A percentile compares a stretch with the other conserved stretches of the same genome.
Conservation (phyloP, 2,113 vertebrate species). For the Neogale vison region DNA sequence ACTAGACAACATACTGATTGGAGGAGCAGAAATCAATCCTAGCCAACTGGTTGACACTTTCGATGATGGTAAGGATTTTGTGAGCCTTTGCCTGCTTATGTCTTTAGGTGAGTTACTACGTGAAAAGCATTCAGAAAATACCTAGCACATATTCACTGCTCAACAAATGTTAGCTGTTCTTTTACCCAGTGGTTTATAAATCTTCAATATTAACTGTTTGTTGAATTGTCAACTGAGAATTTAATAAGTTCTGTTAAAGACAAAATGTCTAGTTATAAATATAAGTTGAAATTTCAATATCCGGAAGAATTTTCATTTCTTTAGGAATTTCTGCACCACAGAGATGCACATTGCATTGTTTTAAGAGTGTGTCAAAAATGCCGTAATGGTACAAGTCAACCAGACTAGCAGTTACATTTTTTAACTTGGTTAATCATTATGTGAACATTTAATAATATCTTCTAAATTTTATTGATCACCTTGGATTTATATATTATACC, state of each 20-base stretch:
- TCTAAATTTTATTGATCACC: background rate
- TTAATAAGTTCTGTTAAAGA: background rate
- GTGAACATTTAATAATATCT: background rate
- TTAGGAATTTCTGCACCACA: background rate
- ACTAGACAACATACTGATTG: slow-evolving; percentile 96
- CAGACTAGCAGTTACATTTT: background rate
- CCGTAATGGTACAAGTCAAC: background rate
- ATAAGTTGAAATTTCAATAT: slow-evolving; percentile 13
- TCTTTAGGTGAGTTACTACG: background rate
- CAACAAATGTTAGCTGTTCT: background rate
- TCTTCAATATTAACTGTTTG: background rate
- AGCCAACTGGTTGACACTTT: slow-evolving; percentile 95
- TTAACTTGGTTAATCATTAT: background rate
- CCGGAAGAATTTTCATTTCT: background rate
- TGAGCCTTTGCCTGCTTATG: slow-evolving; percentile 3
- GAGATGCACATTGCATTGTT: background rate
- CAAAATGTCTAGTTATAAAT: background rate
- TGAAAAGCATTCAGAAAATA: background rate
- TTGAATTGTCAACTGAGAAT: slow-evolving; percentile 35
- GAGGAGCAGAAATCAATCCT: slow-evolving; percentile 98
- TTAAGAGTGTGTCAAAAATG: background rate
- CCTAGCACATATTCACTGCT: background rate
- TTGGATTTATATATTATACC: slow-evolving; percentile 10
- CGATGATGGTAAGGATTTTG: slow-evolving; percentile 91
- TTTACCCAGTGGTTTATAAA: background rate